These are phyloP conservation scores for Macquaria australasica DNA, from an alignment of 2,113 vertebrate genomes.

Conservation along the genomic window DNA sequence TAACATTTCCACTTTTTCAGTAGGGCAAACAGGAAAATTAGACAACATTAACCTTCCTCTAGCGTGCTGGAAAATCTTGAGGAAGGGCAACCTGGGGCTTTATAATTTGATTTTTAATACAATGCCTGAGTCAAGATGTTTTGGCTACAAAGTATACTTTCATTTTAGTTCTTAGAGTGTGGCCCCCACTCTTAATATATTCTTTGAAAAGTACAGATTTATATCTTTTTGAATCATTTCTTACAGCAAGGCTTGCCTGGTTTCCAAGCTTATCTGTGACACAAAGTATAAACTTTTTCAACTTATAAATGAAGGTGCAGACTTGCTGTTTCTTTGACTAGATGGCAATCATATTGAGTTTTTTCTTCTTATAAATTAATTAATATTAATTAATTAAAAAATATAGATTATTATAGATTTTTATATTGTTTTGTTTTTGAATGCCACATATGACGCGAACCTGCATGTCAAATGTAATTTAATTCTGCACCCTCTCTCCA, in stretches of 20 bases:
- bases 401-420: too few relatives aligned
- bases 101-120: background rate
- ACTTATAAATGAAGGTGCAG: background rate
- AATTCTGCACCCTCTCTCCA: too few relatives aligned
- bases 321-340: background rate
- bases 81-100: background rate
- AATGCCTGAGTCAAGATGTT: background rate
- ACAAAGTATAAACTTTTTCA: background rate
- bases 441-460: background rate
- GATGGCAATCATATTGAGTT: background rate
- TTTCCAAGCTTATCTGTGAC: background rate
- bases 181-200: too few relatives aligned
- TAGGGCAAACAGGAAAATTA: too few relatives aligned
- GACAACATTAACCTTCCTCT: too few relatives aligned
- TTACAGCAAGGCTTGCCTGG: background rate
- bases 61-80: too few relatives aligned
- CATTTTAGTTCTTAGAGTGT: background rate
- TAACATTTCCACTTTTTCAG: too few relatives aligned
- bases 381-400: too few relatives aligned
- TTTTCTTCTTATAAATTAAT: too few relatives aligned
- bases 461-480: background rate
- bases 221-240: background rate
- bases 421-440: too few relatives aligned
- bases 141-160: background rate
- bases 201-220: background rate